These are phyloP conservation scores for Cosmia pyralina DNA, from an alignment of 2,888 invertebrate species.

Conservation along the genomic window DNA sequence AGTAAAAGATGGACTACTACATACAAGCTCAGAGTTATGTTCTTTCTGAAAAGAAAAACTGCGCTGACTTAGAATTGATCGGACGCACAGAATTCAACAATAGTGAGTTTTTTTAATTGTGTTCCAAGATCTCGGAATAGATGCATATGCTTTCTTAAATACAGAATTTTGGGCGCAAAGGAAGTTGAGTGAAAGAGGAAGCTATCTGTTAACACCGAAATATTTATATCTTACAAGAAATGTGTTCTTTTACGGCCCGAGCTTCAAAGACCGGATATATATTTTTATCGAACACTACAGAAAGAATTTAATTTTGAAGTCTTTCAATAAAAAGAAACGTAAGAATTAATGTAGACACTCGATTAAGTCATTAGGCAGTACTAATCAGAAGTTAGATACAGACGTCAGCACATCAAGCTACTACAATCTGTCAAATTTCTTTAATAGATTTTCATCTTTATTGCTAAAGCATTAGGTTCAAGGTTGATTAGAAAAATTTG, in stretches of 20 bases:
- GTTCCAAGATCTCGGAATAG: not conserved
- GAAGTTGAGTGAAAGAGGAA: constrained; percentile 38
- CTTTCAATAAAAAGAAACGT: not conserved
- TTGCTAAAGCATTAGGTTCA: too few species aligned
- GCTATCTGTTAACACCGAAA: constrained; percentile 26
- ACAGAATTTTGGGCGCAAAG: constrained; percentile 1
- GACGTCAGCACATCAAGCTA: too few species aligned
- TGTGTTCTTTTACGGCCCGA: not conserved
- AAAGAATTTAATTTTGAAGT: not conserved
- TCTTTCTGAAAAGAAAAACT: not conserved
- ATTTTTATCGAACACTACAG: not conserved
- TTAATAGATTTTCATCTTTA: too few species aligned
- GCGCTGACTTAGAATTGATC: not conserved
- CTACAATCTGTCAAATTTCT: too few species aligned
- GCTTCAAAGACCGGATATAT: constrained; percentile 26
- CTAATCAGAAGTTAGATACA: not conserved
- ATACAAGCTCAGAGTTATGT: not conserved
- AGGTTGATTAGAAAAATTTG: too few species aligned
- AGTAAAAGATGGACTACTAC: not conserved
- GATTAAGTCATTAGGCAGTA: not conserved
- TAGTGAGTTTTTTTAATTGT: not conserved
- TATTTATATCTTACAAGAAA: constrained; percentile 12
- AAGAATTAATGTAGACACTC: not conserved
- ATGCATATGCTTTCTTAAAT: constrained; percentile 2
- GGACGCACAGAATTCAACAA: not conserved